Evolutionary conservation across 2,113 vertebrate genomes (phyloP).

Genomic region (Tichodroma muraria): DNA sequence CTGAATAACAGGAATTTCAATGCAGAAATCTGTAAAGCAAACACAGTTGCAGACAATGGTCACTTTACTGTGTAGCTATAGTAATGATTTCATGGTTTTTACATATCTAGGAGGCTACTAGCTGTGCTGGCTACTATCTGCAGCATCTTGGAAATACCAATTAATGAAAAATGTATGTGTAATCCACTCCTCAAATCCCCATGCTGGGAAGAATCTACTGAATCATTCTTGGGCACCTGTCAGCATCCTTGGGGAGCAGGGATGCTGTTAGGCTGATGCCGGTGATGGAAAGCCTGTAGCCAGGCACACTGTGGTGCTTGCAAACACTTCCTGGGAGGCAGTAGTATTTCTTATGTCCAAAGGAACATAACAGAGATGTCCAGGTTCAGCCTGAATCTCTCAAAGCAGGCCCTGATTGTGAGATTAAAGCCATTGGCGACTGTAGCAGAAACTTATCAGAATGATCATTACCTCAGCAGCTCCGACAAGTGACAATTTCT

Average conservation of each 20-base stretch:
- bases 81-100: not conserved
- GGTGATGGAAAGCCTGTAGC: not conserved
- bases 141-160: not conserved
- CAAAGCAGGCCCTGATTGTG: not conserved
- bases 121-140: not conserved
- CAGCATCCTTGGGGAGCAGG: rapidly evolving
- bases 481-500: not conserved
- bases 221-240: not conserved
- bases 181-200: not conserved
- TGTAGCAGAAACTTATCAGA: not conserved
- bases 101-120: not conserved
- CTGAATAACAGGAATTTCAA: not conserved
- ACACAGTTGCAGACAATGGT: not conserved
- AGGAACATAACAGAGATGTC: not conserved
- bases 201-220: not conserved
- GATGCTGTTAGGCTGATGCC: not conserved
- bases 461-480: not conserved
- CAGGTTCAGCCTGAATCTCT: not conserved
- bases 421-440: not conserved
- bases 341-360: not conserved
- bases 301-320: not conserved
- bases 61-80: not conserved
- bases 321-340: not conserved
- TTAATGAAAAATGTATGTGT: not conserved
- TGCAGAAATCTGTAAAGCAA: not conserved